Percentiles rank a stretch among this genome's conserved stretches.
phyloP scores from a whole-genome alignment of 2,888 invertebrate genomes.

The Chouioia cunea region DNA sequence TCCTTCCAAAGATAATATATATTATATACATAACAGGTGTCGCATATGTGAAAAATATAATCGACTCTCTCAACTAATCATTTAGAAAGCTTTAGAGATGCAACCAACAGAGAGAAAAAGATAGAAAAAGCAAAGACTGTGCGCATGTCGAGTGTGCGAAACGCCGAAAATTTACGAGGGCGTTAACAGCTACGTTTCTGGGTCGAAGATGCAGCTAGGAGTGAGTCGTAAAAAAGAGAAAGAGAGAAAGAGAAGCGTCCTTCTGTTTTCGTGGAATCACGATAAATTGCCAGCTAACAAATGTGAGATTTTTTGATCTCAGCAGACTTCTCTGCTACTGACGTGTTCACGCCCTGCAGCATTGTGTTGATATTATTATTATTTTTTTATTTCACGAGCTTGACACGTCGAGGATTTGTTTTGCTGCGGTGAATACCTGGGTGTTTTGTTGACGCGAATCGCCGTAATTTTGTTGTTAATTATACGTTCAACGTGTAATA shows the following conservation, averaged over 20 bases:
- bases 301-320: too few species aligned
- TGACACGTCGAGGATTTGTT: too few species aligned
- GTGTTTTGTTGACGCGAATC: too few species aligned
- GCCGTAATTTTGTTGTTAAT: too few species aligned
- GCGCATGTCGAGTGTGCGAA: not conserved
- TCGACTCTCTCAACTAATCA: constrained; percentile 30
- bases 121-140: constrained; percentile 1
- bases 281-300: not conserved
- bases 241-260: not conserved
- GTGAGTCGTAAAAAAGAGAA: not conserved
- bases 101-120: not conserved
- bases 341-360: too few species aligned
- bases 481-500: too few species aligned
- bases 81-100: constrained; percentile 45
- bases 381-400: too few species aligned
- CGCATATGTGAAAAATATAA: constrained; percentile 23
- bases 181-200: constrained; percentile 39
- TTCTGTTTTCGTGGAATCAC: not conserved
- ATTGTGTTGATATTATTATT: too few species aligned
- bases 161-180: constrained; percentile 34
- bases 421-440: too few species aligned
- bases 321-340: too few species aligned
- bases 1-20: too few species aligned
- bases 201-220: constrained; percentile 26
- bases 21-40: too few species aligned